Evolutionary conservation across 1,140 invertebrate genomes (phyloP).

Genomic region (Stegodyphus mimosarum): DNA sequence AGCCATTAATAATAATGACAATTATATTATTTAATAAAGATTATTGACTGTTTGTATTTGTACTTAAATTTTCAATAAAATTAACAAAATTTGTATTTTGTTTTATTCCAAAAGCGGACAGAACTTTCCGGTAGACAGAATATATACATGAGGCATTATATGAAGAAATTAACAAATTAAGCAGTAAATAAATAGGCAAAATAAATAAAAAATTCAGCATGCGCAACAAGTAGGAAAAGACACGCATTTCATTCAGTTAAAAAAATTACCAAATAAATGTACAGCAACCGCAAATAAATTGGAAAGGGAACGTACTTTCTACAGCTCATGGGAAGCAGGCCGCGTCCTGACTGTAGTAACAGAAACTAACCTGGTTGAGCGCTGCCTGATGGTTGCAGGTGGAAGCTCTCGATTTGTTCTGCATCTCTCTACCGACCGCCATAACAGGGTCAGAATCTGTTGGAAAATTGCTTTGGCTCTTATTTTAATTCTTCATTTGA

Average conservation of each 20-base stretch:
- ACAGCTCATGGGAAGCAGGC: conserved; percentile 4
- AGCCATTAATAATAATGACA: no score
- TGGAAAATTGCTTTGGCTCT: conserved; percentile 2
- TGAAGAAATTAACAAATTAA: no score
- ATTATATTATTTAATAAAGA: no score
- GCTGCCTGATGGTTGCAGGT: neutral
- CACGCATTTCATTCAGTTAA: neutral
- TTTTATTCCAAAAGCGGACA: no score
- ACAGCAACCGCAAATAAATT: neutral
- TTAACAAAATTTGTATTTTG: no score
- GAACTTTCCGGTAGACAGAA: no score
- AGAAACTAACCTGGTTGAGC: conserved; percentile 41
- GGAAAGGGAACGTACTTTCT: conserved; percentile 31
- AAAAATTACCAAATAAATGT: neutral
- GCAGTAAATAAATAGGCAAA: no score
- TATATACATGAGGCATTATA: no score
- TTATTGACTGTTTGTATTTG: no score
- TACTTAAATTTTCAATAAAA: no score
- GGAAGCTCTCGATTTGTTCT: conserved; percentile 25
- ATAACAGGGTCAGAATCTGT: conserved; percentile 47
- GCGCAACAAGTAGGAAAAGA: neutral
- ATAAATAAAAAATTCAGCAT: no score
- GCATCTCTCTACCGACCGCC: conserved; percentile 11
- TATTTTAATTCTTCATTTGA: no score
- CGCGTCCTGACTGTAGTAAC: conserved; percentile 15